phyloP scores from a whole-genome alignment of 2,797 vertebrate species.

The Xenopus petersii region DNA sequence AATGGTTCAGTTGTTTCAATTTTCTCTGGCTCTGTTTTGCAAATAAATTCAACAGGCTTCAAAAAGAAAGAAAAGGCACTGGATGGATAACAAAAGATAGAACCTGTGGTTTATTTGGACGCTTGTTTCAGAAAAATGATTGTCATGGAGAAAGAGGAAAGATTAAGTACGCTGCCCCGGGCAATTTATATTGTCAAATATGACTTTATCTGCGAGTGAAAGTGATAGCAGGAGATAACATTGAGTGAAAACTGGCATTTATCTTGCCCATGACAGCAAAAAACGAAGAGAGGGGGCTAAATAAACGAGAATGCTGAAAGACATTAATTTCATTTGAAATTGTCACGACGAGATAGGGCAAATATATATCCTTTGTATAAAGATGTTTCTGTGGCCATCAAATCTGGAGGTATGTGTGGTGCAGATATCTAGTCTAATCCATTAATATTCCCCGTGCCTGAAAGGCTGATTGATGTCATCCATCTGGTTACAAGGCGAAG shows the following conservation, averaged over 20 bases:
- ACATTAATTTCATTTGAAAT: conserved; percentile 30
- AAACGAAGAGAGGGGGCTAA: conserved; percentile 2
- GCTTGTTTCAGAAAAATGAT: conserved; percentile 15
- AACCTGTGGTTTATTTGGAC: no score
- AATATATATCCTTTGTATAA: conserved; percentile 41
- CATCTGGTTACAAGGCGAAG: conserved; percentile 59
- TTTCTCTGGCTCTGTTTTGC: no score
- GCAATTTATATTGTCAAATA: conserved; percentile 25
- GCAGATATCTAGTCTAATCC: conserved; percentile 49
- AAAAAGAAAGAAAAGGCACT: no score
- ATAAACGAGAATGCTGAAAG: conserved; percentile 23
- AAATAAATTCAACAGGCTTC: no score
- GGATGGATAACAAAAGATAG: no score
- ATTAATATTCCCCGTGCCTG: conserved; percentile 44
- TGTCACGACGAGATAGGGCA: conserved; percentile 34
- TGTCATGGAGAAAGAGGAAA: no score
- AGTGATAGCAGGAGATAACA: conserved; percentile 35
- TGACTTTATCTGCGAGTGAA: conserved; percentile 32
- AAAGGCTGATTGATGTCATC: conserved; percentile 58
- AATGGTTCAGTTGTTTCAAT: no score
- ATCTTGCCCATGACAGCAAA: conserved; percentile 31
- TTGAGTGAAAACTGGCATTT: conserved; percentile 38
- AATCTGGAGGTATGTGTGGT: conserved; percentile 9
- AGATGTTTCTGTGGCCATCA: conserved; percentile 26
- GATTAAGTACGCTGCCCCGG: neutral